phyloP scores from a whole-genome alignment of 92 coral and sea anemone species.

The Bergia sp. region DNA sequence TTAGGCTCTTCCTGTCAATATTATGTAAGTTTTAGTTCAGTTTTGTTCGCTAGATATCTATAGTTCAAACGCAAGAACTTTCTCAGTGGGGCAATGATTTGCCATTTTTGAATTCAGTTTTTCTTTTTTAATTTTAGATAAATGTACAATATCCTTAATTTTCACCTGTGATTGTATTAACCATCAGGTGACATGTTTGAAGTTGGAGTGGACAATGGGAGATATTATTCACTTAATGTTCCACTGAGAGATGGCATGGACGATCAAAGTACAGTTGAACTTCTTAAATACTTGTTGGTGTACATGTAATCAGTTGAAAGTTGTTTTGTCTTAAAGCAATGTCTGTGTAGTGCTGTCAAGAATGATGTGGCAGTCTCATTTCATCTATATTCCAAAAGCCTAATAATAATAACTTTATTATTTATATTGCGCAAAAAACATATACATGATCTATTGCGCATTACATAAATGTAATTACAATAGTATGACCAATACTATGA shows the following conservation, averaged over 20 bases:
- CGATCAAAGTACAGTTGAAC: constrained; percentile 74
- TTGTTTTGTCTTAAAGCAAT: background rate
- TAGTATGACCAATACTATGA: too few relatives aligned
- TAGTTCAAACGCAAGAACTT: background rate
- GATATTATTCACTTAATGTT: constrained; percentile 88
- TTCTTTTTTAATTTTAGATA: background rate
- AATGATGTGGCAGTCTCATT: background rate
- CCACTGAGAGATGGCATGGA: constrained; percentile 98
- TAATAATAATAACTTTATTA: too few relatives aligned
- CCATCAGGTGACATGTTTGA: constrained; percentile 95
- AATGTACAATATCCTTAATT: background rate
- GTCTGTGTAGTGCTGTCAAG: background rate
- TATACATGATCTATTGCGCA: too few relatives aligned
- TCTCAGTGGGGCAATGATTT: background rate
- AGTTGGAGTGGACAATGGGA: constrained; percentile 92
- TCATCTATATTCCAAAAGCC: too few relatives aligned
- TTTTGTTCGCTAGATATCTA: too few relatives aligned
- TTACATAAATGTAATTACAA: too few relatives aligned
- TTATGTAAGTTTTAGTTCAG: too few relatives aligned
- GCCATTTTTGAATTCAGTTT: background rate
- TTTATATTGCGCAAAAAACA: too few relatives aligned
- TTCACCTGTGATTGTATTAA: background rate
- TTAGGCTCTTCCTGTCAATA: too few relatives aligned
- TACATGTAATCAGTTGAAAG: background rate
- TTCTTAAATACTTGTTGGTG: background rate